Evolutionary conservation across 1,140 invertebrate species (phyloP).

Genomic region (Callitettix versicolor): DNA sequence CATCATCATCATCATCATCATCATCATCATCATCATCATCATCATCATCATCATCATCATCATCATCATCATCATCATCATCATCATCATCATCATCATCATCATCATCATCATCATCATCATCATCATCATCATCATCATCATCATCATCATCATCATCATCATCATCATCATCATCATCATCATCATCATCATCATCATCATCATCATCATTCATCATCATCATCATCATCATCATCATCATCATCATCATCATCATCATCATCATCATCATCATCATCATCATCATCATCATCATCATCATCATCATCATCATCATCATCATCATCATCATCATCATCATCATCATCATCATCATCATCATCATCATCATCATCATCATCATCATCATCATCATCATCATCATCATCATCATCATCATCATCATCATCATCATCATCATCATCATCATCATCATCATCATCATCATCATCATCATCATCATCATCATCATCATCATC

Average conservation of each 20-base stretch:
- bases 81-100: background rate
- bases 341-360: slow-evolving; percentile 1
- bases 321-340: background rate
- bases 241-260: background rate
- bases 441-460: slow-evolving; percentile 7
- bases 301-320: background rate
- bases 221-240: background rate
- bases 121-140: background rate
- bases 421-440: slow-evolving; percentile 8
- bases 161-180: background rate
- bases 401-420: slow-evolving; percentile 8
- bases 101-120: background rate
- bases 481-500: background rate
- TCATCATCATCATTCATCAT: too few species aligned
- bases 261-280: background rate
- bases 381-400: slow-evolving; percentile 8
- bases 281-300: background rate
- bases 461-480: slow-evolving; percentile 5
- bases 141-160: background rate
- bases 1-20: background rate
- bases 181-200: too few species aligned
- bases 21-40: background rate
- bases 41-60: background rate
- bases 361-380: slow-evolving; percentile 4
- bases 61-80: background rate